Evolutionary conservation across 2,113 vertebrate genomes (phyloP).

Genomic region (Ursus arctos): DNA sequence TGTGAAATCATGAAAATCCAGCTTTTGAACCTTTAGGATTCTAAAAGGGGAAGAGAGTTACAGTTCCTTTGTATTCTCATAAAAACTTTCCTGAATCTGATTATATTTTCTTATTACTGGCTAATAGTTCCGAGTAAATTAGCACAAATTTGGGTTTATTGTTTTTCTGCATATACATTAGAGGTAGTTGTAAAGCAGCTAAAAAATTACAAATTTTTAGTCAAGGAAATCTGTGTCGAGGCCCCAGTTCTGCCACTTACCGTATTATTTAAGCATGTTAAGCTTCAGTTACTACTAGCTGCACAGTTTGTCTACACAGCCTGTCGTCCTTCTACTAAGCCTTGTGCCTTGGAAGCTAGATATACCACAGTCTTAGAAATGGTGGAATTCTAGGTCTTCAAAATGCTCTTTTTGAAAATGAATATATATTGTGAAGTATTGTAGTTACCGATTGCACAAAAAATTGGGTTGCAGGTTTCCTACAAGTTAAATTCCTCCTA

Average conservation of each 20-base stretch:
- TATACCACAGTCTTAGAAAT: not conserved
- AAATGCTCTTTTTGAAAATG: not conserved
- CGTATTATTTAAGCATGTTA: not conserved
- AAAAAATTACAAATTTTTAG: not conserved
- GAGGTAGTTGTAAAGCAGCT: not conserved
- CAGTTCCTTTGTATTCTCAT: not conserved
- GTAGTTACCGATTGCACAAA: not conserved
- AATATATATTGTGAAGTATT: not conserved
- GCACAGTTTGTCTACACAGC: not conserved
- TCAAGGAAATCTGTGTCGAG: not conserved
- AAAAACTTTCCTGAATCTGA: not conserved
- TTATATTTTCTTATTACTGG: not conserved
- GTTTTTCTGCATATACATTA: not conserved
- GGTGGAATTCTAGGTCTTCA: not conserved
- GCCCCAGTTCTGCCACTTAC: not conserved
- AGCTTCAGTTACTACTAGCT: not conserved
- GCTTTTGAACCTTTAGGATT: not conserved
- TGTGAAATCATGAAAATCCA: slow-evolving; percentile 8
- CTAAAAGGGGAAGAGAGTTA: not conserved
- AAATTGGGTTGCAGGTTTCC: not conserved
- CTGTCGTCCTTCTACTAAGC: not conserved
- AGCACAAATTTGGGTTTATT: not conserved
- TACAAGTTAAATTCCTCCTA: not conserved
- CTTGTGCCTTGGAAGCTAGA: not conserved
- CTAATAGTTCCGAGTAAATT: not conserved